Conservation (phyloP, 1,140 invertebrate species). For the Papilio machaon region DNA sequence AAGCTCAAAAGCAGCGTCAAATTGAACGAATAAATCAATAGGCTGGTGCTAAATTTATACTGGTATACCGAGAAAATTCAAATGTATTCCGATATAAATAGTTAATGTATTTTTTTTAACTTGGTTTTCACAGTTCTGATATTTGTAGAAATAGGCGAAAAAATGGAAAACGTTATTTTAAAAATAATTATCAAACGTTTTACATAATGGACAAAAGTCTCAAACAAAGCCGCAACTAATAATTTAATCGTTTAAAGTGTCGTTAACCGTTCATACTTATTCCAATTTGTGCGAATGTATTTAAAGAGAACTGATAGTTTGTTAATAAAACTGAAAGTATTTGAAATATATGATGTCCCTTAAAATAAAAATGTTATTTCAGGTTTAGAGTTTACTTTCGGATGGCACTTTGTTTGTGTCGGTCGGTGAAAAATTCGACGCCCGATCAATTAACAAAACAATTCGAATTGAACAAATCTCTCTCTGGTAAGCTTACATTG, state of each 20-base stretch:
- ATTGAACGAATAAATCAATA: background rate
- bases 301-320: background rate
- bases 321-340: background rate
- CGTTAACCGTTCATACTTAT: too few relatives aligned
- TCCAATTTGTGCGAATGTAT: background rate
- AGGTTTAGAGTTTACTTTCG: constrained; percentile 73
- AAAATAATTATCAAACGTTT: too few relatives aligned
- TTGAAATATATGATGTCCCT: background rate
- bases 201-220: too few relatives aligned
- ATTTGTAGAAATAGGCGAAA: too few relatives aligned
- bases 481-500: constrained; percentile 59
- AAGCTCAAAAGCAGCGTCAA: background rate
- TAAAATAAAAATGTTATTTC: constrained; percentile 34
- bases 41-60: background rate
- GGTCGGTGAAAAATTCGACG: constrained; percentile 56
- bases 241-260: background rate
- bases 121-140: too few relatives aligned
- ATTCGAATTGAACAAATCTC: constrained; percentile 73
- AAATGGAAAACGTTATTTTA: too few relatives aligned
- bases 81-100: background rate
- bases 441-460: constrained; percentile 67
- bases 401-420: constrained; percentile 71
- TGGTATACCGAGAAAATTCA: background rate
- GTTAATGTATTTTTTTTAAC: too few relatives aligned
- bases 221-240: background rate